Base-by-base conservation (phyloP, 2,113 vertebrate genomes). In the Daboia siamensis region DNA sequence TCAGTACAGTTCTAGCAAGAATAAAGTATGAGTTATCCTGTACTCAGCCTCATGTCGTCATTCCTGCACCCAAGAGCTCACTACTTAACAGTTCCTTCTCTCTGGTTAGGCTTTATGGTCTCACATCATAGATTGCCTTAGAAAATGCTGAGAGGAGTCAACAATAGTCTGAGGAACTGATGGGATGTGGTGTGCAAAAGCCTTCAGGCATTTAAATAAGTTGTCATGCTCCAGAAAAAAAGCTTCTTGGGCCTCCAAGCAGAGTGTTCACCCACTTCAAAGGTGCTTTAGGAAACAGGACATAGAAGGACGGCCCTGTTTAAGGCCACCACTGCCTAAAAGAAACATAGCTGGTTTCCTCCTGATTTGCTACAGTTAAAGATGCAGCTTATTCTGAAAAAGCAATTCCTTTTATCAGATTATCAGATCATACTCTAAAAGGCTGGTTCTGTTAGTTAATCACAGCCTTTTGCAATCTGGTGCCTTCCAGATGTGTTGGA, bases 221-320 rank as follows among this genome's bases (percentile, higher is more conserved):
- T 69, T n/a, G 91, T 87, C 89, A 88, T 0, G 90, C 17, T 55
- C 90, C 0, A 7, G 56, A 94, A 94, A 54, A 54, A 69, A 92
- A 93, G 24, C 33, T 55, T 87, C 95, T 52, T 89, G 74, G 91
- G 4, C 55, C 56, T 86, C 0, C 59, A 91, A 93, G 92, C 52
- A 84, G 10, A 94, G 89, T 87, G 92, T 80, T 91, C 89, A 52
- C 0, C 91, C 64, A 91, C 92, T 0, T 61, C 86, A 91, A 55
- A 93, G 94, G 20, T 94, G 93, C 93, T 94, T 92, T 93, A 90
- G 90, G 95, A 95, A 96, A 96, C 96, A 96, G 96, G 96, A 97
- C 96, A 48, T 84, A 56, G 1, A 95, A 95, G 95, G 95, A 93
- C 52, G 64, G 95, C 94, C 56, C 57, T 93, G 93, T 93, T 33